Percentiles rank a stretch among this genome's conserved stretches.
Evolutionary conservation across 2,888 invertebrate genomes (phyloP).

Genomic region (Reticulitermes lucifugus): DNA sequence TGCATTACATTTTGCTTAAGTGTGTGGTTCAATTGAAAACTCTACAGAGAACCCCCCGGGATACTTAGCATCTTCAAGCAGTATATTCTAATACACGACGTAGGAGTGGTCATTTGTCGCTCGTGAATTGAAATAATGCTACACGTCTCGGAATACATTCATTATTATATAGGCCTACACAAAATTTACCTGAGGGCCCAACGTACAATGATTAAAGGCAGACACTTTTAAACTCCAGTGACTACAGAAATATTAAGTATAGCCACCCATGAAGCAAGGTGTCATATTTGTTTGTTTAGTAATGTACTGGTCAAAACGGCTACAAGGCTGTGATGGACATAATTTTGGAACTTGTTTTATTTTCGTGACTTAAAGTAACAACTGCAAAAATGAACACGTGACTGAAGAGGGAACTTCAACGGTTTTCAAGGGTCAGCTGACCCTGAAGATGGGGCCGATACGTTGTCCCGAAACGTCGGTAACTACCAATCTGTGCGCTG

Average conservation of each 20-base stretch:
- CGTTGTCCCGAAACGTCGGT: too few relatives aligned
- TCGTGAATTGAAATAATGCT: not conserved
- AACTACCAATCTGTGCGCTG: too few relatives aligned
- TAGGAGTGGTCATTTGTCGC: not conserved
- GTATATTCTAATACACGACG: not conserved
- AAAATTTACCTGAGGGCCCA: not conserved
- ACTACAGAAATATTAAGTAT: not conserved
- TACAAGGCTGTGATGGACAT: not conserved
- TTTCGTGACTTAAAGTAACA: not conserved
- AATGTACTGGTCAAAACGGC: not conserved
- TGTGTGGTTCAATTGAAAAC: not conserved
- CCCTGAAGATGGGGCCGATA: too few relatives aligned
- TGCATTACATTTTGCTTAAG: not conserved
- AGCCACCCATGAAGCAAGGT: not conserved
- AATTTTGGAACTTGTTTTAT: not conserved
- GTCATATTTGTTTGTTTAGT: not conserved
- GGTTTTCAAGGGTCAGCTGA: too few relatives aligned
- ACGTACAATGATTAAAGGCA: not conserved
- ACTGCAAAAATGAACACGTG: too few relatives aligned
- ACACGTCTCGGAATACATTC: not conserved
- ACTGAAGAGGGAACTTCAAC: too few relatives aligned
- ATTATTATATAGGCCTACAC: not conserved
- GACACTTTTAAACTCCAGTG: not conserved
- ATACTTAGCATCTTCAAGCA: not conserved
- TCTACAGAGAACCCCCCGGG: not conserved